A percentile compares a stretch with the other conserved stretches of the same genome.
Evolutionary conservation across 1,140 invertebrate genomes (phyloP).

Genomic region (Lepidurus apus): DNA sequence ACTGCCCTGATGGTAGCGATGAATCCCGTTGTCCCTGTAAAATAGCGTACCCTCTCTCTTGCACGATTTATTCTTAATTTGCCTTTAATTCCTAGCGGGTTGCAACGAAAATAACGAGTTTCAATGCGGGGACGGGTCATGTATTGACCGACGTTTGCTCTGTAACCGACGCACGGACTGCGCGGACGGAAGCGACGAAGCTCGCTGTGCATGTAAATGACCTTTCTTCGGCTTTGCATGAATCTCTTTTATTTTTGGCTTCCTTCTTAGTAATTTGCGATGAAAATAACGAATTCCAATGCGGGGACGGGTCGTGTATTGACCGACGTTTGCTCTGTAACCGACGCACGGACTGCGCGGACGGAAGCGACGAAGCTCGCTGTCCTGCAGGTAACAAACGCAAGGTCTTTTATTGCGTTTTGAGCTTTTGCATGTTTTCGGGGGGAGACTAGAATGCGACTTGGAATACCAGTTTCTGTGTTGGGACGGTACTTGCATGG

Average conservation of each 20-base stretch:
- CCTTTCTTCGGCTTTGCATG: background rate
- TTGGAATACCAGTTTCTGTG: constrained; percentile 28
- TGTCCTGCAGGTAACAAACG: constrained; percentile 47
- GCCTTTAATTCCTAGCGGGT: background rate
- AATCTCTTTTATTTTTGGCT: background rate
- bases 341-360: constrained; percentile 69
- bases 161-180: constrained; percentile 41
- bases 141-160: constrained; percentile 36
- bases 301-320: constrained; percentile 37
- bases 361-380: constrained; percentile 82
- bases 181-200: constrained; percentile 40
- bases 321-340: constrained; percentile 47
- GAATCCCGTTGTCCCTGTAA: constrained; percentile 47
- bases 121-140: constrained; percentile 28
- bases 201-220: background rate
- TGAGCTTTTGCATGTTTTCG: constrained; percentile 27
- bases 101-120: background rate
- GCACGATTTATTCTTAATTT: background rate
- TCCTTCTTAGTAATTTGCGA: background rate
- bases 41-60: background rate
- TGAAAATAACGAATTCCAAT: constrained; percentile 23
- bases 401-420: constrained; percentile 25
- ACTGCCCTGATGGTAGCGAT: constrained; percentile 69
- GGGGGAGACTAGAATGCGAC: background rate
- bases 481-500: constrained; percentile 55